Evolutionary conservation across 2,797 vertebrate genomes (phyloP), one percentile per base, ranked within the genome.

Genomic region (Uromys caudimaculatus): DNA sequence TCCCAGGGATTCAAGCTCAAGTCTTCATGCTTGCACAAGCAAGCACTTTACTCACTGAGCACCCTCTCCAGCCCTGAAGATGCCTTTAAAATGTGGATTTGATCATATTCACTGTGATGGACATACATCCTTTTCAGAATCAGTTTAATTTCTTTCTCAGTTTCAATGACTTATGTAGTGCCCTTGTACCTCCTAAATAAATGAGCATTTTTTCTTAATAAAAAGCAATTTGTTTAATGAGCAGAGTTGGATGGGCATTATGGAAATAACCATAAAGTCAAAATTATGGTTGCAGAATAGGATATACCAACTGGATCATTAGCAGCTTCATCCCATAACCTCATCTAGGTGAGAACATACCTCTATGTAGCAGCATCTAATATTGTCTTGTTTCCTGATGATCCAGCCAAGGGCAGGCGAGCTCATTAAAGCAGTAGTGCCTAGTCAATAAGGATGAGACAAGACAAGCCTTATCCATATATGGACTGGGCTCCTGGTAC

Each of bases 221-320:
- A 87, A 95, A 95, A 89, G 73, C 93, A 89, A 94, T 91, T 87
- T 95, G n/a, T 71, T 73, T 41, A 93, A 91, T 83, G 79, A 95
- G 3, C 27, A 88, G 19, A 1, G 35, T 73, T 94, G 60, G 32
- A 79, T 94, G 75, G 24, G 79, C 35, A 78, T n/a, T 93, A 44
- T 19, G 32, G 29, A 96, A 96, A 95, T 52, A 90, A 90, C 47
- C 17, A 38, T 62, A 21, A 47, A 89, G 93, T 95, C 85, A 86
- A 95, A 95, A 90, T 96, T 85, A 95, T 14, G 54, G 71, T 52
- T 83, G 24, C 60, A 69, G 69, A 90, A 94, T 67, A 91, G 96
- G 89, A 67, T 56, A 56, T 29, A 52, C 17, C 52, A 62, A 75
- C 1, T 50, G 60, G 89, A 50, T 76, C 54, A 1, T 92, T 82